Base-by-base conservation (phyloP, 2,797 vertebrate species). In the Gephyroberyx darwinii region DNA sequence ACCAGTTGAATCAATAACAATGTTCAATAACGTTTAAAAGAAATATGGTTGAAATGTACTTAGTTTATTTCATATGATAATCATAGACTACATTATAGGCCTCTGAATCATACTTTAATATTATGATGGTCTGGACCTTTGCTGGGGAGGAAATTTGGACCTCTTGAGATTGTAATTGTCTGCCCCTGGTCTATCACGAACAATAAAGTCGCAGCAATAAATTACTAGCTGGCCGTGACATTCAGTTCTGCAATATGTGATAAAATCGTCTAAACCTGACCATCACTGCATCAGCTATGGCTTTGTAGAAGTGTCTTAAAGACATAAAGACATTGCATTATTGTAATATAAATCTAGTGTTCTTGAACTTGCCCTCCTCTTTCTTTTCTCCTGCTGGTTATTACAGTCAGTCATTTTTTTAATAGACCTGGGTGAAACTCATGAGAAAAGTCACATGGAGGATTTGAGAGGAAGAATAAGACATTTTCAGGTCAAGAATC, bases 401-500 rank as follows among this genome's bases (percentile, higher is more conserved):
- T 53, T 1, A 20, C 37, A 39, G 37, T 39, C 8, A 39, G 37
- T 4, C 8, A 39, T 39, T 9, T 8, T 5, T 9, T 39, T 5
- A 39, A 41, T 12, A 74, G 1, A 73, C n/a, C 22, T 12, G 0
- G 5, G 16, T 53, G 14, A 73, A 13, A 54, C 31, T 39, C 5
- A 5, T 52, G 47, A 81, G 56, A 82, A 41, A 41, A 78, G 60
- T 63, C 43, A 69, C 31, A 77, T 19, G 55, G 50, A 56, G 54
- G 20, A 50, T 58, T 65, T 62, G 9, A 73, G 31, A 56, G 6
- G 2, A 17, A 30, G 17, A 65, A 74, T 77, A 57, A 80, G 48
- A 70, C 12, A 20, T 68, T 82, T 75, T 62, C 39, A 54, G 61
- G 59, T 82, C 64, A 67, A 67, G 53, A 79, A 71, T 35, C 65